Conservation (phyloP, 2,113 vertebrate genomes). For the Ahaetulla prasina region DNA sequence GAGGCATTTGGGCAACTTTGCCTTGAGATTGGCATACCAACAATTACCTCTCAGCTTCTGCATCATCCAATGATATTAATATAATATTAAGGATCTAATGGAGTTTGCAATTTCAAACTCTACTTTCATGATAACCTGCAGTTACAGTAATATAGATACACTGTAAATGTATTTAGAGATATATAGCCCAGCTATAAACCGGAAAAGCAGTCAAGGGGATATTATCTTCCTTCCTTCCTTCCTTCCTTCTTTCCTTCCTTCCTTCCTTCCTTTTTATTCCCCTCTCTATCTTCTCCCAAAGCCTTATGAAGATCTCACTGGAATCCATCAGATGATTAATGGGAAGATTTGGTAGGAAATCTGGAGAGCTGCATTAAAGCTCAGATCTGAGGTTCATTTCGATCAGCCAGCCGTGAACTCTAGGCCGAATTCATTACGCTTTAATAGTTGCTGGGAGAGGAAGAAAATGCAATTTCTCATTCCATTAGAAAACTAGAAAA, state of each 20-base stretch:
- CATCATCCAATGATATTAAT: constrained; percentile 68
- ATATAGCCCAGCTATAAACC: constrained; percentile 74
- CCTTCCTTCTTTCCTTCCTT: background rate
- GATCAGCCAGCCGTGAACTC: constrained; percentile 93
- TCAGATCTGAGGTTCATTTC: constrained; percentile 91
- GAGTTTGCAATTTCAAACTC: constrained; percentile 75
- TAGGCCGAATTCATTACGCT: constrained; percentile 92
- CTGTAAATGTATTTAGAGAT: constrained; percentile 79
- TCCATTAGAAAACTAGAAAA: constrained; percentile 89
- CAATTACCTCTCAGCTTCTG: constrained; percentile 15
- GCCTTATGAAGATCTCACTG: constrained; percentile 81
- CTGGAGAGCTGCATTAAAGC: constrained; percentile 87
- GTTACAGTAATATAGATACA: constrained; percentile 78
- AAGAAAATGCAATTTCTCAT: constrained; percentile 97
- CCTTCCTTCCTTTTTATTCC: background rate
- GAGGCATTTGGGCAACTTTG: constrained; percentile 53
- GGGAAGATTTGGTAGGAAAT: constrained; percentile 91
- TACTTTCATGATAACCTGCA: constrained; percentile 68
- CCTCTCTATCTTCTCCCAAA: constrained; percentile 46
- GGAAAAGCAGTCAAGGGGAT: constrained; percentile 47
- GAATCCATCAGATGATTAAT: constrained; percentile 88
- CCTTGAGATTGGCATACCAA: constrained; percentile 57
- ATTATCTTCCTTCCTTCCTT: constrained; percentile 25
- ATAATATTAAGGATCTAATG: constrained; percentile 76
- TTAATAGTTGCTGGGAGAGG: constrained; percentile 83